A percentile compares a stretch with the other conserved stretches of the same genome.
Conservation (phyloP, 2,888 invertebrate genomes). For the Epinotia ramella region DNA sequence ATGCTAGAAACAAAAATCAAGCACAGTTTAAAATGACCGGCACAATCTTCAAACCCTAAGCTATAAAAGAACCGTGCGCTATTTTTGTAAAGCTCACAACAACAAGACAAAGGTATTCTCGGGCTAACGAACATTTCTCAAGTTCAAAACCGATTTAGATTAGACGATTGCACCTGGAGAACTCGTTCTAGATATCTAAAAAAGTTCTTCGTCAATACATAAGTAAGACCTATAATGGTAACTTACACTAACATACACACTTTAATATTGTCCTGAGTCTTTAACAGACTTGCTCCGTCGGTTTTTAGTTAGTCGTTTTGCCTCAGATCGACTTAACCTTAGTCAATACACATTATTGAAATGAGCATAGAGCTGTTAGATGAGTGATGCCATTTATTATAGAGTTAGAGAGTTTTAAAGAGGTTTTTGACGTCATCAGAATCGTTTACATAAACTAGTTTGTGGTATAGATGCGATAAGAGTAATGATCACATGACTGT, state of each 20-base stretch:
- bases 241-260: slow-evolving; percentile 22
- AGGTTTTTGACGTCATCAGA: neutral
- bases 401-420: neutral
- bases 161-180: slow-evolving; percentile 14
- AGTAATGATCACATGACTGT: too few species aligned
- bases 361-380: slow-evolving; percentile 27
- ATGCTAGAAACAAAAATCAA: neutral
- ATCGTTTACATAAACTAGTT: slow-evolving; percentile 1
- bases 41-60: neutral
- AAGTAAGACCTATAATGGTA: slow-evolving; percentile 34
- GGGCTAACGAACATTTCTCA: slow-evolving; percentile 10
- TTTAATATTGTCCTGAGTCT: slow-evolving; percentile 31
- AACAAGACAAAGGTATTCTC: neutral
- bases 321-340: slow-evolving; percentile 21
- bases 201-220: slow-evolving; percentile 17
- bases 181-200: slow-evolving; percentile 18
- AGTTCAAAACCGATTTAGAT: slow-evolving; percentile 22
- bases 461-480: too few species aligned
- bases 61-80: neutral
- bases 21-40: neutral
- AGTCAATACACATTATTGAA: slow-evolving; percentile 42
- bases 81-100: slow-evolving; percentile 6
- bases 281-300: slow-evolving; percentile 15
- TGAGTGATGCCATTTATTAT: slow-evolving; percentile 12
- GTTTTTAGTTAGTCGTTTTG: slow-evolving; percentile 33